Conservation (phyloP, 1,140 invertebrate genomes). For the Thaumetopoea pityocampa region DNA sequence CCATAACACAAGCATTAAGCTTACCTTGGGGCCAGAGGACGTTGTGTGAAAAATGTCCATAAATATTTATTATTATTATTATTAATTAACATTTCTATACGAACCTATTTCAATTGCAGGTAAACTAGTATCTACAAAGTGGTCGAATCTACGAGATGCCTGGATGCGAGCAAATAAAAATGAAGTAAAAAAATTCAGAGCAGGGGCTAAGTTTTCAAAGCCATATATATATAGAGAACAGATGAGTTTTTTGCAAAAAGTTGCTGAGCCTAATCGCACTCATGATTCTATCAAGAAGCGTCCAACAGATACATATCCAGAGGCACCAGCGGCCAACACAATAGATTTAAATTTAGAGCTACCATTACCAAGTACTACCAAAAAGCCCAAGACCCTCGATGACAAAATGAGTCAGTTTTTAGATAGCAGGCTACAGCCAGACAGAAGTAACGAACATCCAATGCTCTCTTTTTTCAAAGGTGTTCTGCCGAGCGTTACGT, state of each 20-base stretch:
- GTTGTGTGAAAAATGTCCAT: too few relatives aligned
- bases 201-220: slow-evolving; percentile 1
- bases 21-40: too few relatives aligned
- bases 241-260: slow-evolving; percentile 1
- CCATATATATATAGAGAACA: slow-evolving; percentile 1
- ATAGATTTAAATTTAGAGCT: too few relatives aligned
- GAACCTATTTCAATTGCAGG: slow-evolving; percentile 4
- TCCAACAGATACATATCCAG: neutral
- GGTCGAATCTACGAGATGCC: slow-evolving; percentile 7
- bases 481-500: neutral
- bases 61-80: too few relatives aligned
- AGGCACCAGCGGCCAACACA: neutral
- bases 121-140: slow-evolving; percentile 6
- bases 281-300: slow-evolving; percentile 1
- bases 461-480: slow-evolving; percentile 1
- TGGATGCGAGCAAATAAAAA: slow-evolving; percentile 4
- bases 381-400: neutral
- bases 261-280: neutral
- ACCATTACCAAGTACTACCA: neutral
- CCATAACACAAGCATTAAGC: too few relatives aligned
- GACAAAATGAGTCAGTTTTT: neutral
- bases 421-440: neutral
- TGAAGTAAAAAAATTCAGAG: neutral
- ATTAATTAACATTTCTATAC: slow-evolving; percentile 5
- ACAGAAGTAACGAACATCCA: slow-evolving; percentile 1